A percentile compares a stretch with the other conserved stretches of the same genome.
Conservation (phyloP, 2,888 invertebrate genomes). For the Hemaris fuciformis region DNA sequence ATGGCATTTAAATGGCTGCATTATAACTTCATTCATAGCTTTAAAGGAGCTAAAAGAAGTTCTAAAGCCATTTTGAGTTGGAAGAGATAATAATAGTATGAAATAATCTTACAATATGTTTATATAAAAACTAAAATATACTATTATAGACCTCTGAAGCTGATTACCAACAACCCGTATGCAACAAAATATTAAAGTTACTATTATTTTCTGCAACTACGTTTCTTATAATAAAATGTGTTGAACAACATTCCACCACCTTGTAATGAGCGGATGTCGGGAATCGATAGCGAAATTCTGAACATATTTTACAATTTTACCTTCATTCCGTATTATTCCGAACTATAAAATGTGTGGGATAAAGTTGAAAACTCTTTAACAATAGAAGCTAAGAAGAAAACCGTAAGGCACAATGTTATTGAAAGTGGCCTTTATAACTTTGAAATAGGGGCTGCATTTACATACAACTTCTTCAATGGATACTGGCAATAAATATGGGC, state of each 20-base stretch:
- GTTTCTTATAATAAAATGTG: conserved; percentile 61
- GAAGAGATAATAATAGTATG: too few species aligned
- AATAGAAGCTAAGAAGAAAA: conserved; percentile 32
- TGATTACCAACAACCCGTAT: neutral
- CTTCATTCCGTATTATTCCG: conserved; percentile 34
- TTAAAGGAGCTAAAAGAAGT: too few species aligned
- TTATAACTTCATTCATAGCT: neutral
- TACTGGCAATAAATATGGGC: conserved; percentile 52
- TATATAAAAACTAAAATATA: too few species aligned
- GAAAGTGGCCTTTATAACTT: conserved; percentile 58
- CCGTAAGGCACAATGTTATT: conserved; percentile 50
- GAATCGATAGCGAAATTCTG: conserved; percentile 75
- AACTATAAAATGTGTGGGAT: conserved; percentile 36
- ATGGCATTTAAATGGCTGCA: neutral
- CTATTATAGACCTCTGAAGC: too few species aligned
- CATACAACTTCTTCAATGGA: conserved; percentile 50
- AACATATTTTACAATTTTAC: conserved; percentile 66
- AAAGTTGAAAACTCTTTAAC: conserved; percentile 11
- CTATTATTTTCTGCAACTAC: conserved; percentile 46
- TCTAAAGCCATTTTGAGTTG: too few species aligned
- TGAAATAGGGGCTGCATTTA: conserved; percentile 57
- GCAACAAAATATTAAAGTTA: conserved; percentile 33
- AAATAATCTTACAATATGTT: too few species aligned
- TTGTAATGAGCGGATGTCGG: conserved; percentile 78
- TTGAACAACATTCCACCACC: conserved; percentile 73